These are phyloP conservation scores for Python bivittatus DNA, from an alignment of 2,113 vertebrate species.

Conservation along the genomic window DNA sequence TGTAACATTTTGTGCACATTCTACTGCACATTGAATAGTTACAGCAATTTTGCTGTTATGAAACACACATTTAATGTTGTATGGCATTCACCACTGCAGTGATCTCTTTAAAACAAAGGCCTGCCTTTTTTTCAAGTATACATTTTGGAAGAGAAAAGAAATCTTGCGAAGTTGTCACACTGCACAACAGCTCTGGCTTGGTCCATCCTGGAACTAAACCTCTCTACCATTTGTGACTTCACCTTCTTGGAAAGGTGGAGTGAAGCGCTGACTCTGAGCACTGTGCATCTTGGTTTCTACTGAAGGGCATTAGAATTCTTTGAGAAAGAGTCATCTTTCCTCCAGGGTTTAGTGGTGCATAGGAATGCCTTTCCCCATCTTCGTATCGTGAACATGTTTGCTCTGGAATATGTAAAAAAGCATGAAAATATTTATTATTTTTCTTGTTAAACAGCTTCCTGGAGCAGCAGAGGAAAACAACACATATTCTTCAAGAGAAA, in stretches of 20 bases:
- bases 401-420: not conserved
- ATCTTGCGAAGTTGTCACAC: too few species aligned
- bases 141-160: too few species aligned
- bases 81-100: too few species aligned
- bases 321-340: fast-evolving
- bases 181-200: not conserved
- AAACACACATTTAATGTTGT: too few species aligned
- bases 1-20: too few species aligned
- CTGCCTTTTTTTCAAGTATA: too few species aligned
- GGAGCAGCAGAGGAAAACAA: not conserved
- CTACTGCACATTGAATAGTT: too few species aligned
- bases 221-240: not conserved
- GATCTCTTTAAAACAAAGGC: too few species aligned
- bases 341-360: not conserved
- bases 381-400: not conserved
- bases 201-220: not conserved
- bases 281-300: not conserved
- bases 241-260: not conserved
- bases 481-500: not conserved
- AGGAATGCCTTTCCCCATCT: not conserved
- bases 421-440: slow-evolving; percentile 17
- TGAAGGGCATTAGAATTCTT: not conserved
- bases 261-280: not conserved
- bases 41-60: too few species aligned
- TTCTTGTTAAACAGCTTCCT: not conserved